Evolutionary conservation across 2,113 vertebrate genomes (phyloP).

Genomic region (Dryoscopus gambensis): DNA sequence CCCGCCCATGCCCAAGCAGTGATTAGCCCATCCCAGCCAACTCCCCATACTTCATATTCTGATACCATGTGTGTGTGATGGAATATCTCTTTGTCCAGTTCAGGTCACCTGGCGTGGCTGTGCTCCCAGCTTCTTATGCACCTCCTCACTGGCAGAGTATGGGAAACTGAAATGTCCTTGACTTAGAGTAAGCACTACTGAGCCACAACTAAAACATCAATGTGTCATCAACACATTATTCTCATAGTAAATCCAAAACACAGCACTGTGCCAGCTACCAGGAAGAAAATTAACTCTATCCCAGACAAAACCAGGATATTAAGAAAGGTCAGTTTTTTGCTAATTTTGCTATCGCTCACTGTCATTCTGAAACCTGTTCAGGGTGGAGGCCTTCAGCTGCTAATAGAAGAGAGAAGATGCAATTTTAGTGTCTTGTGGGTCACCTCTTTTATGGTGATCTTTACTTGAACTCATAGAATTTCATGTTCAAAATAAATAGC

Average conservation of each 20-base stretch:
- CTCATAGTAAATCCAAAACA: not conserved
- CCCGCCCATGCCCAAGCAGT: not conserved
- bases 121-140: not conserved
- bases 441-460: constrained; percentile 41
- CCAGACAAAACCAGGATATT: not conserved
- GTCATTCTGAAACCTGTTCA: not conserved
- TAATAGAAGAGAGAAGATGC: constrained; percentile 17
- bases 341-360: constrained; percentile 1
- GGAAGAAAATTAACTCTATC: not conserved
- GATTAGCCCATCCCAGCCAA: not conserved
- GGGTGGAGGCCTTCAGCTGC: not conserved
- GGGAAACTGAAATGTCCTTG: not conserved
- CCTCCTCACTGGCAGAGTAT: not conserved
- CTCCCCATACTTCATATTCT: no score
- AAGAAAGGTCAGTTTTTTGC: not conserved
- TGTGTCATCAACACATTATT: no score
- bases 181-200: not conserved
- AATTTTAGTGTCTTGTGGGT: constrained; percentile 33
- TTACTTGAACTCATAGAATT: constrained; percentile 44
- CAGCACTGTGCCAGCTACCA: not conserved
- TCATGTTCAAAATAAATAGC: constrained; percentile 43
- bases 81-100: not conserved
- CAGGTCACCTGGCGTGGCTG: not conserved
- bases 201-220: not conserved
- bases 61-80: accelerated